These are phyloP conservation scores for Heliothis virescens DNA, from an alignment of 1,140 invertebrate species.

Conservation along the genomic window DNA sequence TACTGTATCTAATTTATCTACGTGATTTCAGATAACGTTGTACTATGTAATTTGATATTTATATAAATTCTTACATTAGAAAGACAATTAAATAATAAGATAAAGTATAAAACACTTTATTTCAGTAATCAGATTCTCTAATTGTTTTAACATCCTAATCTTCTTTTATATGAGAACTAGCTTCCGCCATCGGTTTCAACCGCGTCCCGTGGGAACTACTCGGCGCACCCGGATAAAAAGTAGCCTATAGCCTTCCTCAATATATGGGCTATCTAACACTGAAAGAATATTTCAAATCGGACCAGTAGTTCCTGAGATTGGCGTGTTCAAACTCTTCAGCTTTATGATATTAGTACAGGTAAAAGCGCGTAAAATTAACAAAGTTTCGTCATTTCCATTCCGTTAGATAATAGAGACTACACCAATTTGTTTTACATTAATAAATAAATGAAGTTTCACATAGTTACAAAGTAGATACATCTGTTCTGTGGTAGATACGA, in stretches of 20 bases:
- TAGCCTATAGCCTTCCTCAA: too few species aligned
- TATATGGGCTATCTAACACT: too few species aligned
- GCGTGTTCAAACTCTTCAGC: too few species aligned
- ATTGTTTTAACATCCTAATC: constrained; percentile 7
- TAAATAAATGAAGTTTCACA: constrained; percentile 5
- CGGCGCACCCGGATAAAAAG: too few species aligned
- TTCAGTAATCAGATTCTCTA: constrained; percentile 3
- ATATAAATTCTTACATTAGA: background rate
- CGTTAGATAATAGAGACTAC: background rate
- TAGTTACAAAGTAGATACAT: background rate
- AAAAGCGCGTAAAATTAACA: background rate
- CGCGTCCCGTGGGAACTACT: too few species aligned
- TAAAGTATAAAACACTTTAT: background rate
- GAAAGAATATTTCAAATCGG: too few species aligned
- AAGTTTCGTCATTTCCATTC: background rate
- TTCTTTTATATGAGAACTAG: constrained; percentile 11
- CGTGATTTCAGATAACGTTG: background rate
- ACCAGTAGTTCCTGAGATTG: too few species aligned
- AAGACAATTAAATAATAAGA: background rate
- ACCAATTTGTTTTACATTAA: background rate
- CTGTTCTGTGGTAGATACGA: too few species aligned
- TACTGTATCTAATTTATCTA: background rate
- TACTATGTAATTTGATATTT: background rate
- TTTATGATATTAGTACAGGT: too few species aligned
- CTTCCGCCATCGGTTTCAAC: too few species aligned